Evolutionary conservation across 2,113 vertebrate species (phyloP).

Genomic region (Silurus asotus): DNA sequence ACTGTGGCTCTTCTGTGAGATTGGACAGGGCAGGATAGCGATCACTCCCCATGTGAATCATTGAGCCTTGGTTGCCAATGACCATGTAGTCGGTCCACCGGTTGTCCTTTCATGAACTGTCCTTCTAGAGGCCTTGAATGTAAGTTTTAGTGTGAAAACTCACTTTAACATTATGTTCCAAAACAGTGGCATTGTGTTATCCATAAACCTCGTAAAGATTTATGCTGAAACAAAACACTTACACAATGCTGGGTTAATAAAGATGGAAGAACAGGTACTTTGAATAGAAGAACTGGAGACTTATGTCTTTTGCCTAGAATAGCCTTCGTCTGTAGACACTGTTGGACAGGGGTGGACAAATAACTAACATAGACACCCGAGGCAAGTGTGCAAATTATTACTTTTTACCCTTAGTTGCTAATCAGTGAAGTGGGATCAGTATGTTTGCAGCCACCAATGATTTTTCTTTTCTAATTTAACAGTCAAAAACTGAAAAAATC

Average conservation of each 20-base stretch:
- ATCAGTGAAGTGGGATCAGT: not conserved
- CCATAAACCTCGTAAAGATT: not conserved
- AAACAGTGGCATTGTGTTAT: not conserved
- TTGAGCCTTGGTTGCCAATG: too few species aligned
- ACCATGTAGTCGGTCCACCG: too few species aligned
- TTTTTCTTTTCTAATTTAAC: not conserved
- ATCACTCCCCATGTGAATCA: too few species aligned
- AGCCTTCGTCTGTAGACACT: not conserved
- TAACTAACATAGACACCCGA: not conserved
- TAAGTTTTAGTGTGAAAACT: not conserved
- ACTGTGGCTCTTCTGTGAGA: too few species aligned
- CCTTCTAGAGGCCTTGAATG: constrained; percentile 12
- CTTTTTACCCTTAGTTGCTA: not conserved
- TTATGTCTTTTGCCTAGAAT: not conserved
- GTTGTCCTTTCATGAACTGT: not conserved
- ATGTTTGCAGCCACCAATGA: not conserved
- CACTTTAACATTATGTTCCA: not conserved
- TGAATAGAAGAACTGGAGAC: not conserved
- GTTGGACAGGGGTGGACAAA: not conserved
- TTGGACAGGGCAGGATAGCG: too few species aligned
- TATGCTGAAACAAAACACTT: not conserved
- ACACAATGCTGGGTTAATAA: not conserved
- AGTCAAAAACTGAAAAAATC: not conserved
- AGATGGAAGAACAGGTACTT: constrained; percentile 7
- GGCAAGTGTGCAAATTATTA: not conserved